Conservation (phyloP, 2,797 vertebrate genomes). For the Poecilia picta region DNA sequence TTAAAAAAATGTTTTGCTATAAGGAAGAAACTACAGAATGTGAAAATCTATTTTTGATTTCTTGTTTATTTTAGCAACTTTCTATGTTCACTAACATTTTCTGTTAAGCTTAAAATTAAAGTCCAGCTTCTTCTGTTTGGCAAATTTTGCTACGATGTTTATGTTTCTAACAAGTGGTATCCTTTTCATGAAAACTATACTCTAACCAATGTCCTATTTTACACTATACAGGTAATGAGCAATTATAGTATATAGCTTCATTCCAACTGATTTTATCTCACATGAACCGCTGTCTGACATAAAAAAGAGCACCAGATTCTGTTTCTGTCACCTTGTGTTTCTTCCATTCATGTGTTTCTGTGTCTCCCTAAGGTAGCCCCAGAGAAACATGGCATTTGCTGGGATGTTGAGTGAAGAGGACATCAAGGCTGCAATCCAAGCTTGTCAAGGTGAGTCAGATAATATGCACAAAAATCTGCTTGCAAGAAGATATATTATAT, state of each 20-base stretch:
- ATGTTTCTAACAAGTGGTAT: conserved; percentile 19
- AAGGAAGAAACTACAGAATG: background rate
- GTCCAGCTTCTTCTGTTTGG: background rate
- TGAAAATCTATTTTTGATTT: conserved; percentile 1
- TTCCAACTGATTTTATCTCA: conserved; percentile 17
- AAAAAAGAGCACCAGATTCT: conserved; percentile 38
- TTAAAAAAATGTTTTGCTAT: conserved; percentile 5
- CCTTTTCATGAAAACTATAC: conserved; percentile 10
- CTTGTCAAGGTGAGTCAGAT: conserved; percentile 82
- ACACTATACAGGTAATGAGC: conserved; percentile 2
- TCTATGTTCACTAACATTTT: conserved; percentile 1
- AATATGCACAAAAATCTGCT: background rate
- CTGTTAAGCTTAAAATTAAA: background rate
- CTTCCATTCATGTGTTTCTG: conserved; percentile 34
- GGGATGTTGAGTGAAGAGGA: conserved; percentile 83
- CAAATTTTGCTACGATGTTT: background rate
- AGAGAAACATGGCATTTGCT: conserved; percentile 80
- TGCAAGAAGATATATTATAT: conserved; percentile 11
- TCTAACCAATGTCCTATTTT: conserved; percentile 11
- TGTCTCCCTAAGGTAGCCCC: conserved; percentile 59
- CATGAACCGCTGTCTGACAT: conserved; percentile 18
- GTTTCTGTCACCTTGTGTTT: conserved; percentile 56
- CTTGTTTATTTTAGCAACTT: conserved; percentile 35
- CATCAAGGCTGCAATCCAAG: conserved; percentile 81
- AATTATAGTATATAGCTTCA: background rate